Base-by-base conservation (phyloP, 1,140 invertebrate species). In the Cataglyphis hispanica region DNA sequence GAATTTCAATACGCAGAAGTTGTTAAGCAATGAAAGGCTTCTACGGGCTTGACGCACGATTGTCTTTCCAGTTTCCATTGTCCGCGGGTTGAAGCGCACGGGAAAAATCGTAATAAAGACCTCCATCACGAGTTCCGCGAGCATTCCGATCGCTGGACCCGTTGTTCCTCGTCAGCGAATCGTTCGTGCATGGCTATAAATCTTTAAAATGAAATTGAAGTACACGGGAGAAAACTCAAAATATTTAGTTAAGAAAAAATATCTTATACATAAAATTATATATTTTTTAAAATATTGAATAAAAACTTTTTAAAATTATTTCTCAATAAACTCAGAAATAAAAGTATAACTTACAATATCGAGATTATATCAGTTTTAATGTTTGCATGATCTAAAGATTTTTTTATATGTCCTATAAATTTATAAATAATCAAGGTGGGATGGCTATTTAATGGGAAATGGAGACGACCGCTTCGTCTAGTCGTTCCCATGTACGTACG, bases 21-120 rank as follows among this genome's bases (percentile, higher is more conserved):
- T 87, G 89, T 92, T 91, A 89, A 84, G 85, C 91, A 92, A 93
- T 89, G 88, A 93, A 88, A 93, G 91, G 88, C 88, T 92, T 93
- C 91, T 89, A 92, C 80, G 89, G 90, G 90, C 87, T 93, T 88
- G 90, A 92, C 91, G 89, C 84, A 91, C 87, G 70, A 89, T 91
- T 88, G 91, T 87, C 83, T 87, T 90, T 91, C 87, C 84, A 86
- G 88, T 91, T 92, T 92, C 91, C 84, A 92, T 92, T 92, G 92
- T 92, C 86, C 72, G 78, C 85, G 84, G 46, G 56, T 84, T 84
- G 76, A 31, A 40, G 46, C 78, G 78, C 69, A 67, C 76, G 63
- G 76, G 60, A 75, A 81, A 80, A 78, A 77, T 80, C 40, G 66
- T 61, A 75, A 87, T 69, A 27, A 63, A 70, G 58, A 27, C 46